Conservation (phyloP, 2,113 vertebrate species). For the Megaptera novaeangliae region DNA sequence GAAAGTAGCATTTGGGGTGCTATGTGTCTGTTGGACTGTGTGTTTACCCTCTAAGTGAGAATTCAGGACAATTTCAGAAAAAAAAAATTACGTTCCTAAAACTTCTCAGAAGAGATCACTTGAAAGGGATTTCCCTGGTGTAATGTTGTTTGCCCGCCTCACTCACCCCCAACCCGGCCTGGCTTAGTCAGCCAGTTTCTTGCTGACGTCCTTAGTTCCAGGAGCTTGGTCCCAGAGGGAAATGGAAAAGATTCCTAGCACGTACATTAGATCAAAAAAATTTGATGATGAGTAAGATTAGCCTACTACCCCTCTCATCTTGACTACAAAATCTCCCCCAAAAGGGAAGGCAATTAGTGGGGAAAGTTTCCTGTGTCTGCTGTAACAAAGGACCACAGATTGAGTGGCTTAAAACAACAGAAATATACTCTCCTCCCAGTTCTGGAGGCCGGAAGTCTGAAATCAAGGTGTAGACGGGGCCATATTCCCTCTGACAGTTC, state of each 20-base stretch:
- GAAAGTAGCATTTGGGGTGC: background rate
- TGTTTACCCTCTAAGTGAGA: background rate
- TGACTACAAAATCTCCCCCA: background rate
- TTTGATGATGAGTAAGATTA: background rate
- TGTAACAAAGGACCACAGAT: background rate
- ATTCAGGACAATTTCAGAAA: background rate
- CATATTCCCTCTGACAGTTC: background rate
- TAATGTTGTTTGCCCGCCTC: background rate
- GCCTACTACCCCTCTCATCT: background rate
- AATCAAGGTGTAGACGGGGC: too few species aligned
- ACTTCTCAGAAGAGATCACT: background rate
- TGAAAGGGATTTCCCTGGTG: background rate
- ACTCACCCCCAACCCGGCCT: accelerated
- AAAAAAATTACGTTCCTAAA: background rate
- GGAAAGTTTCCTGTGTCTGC: background rate
- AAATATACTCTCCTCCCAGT: background rate
- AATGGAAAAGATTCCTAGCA: background rate
- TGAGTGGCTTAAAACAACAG: background rate
- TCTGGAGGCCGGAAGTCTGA: background rate
- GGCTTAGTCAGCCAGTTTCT: background rate
- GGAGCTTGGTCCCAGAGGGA: background rate
- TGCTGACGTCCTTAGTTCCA: background rate
- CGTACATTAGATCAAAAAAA: background rate
- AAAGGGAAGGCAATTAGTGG: background rate
- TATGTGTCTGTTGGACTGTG: background rate